Evolutionary conservation across 2,888 invertebrate species (phyloP), one percentile per base, ranked within the genome.

Genomic region (Hirtodrosophila alboralis): DNA sequence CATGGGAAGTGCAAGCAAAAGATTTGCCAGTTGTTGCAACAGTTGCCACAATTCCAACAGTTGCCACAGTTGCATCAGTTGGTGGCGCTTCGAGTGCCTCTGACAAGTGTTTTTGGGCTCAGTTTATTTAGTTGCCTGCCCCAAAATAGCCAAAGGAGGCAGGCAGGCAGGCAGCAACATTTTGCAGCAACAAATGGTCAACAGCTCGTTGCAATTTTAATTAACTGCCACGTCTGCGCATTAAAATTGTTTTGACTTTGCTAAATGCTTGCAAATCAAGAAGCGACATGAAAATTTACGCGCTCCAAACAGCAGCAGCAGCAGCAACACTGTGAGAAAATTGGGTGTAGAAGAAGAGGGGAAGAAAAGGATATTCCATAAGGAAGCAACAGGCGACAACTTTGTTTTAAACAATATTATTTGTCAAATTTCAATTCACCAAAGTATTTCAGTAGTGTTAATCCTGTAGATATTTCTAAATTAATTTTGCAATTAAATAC

Each of bases 221-320:
- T 81, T 81, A 81, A 81, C 86, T 84, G 84, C 81, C 75, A 69
- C 75, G 69, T 68, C 78, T 48, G 81, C 63, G 84, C 86, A 81
- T 81, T 81, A 86, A 81, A 81, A 81, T 81, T 86, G 81, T 81
- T 81, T 86, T 81, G 81, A 86, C 86, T 81, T 81, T 81, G 81
- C 68, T 81, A 81, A 81, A 86, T 81, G 86, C 81, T 84, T 77
- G 81, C 84, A 77, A 81, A 81, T 81, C 81, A 84, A 84, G 86
- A 59, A 75, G 59, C 62, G 81, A 81, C 81, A 81, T 84, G 81
- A 72, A 84, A 81, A 81, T 86, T 86, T 85, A 83, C 83, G 83
- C 85, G 84, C n/a, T n/a, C n/a, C n/a, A n/a, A n/a, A n/a, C 74
- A 60, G 6, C 44, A 38, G 18, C 53, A 28, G 48, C 44, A 41